phyloP scores from a whole-genome alignment of 2,113 vertebrate genomes.

The Colistium nudipinnis region DNA sequence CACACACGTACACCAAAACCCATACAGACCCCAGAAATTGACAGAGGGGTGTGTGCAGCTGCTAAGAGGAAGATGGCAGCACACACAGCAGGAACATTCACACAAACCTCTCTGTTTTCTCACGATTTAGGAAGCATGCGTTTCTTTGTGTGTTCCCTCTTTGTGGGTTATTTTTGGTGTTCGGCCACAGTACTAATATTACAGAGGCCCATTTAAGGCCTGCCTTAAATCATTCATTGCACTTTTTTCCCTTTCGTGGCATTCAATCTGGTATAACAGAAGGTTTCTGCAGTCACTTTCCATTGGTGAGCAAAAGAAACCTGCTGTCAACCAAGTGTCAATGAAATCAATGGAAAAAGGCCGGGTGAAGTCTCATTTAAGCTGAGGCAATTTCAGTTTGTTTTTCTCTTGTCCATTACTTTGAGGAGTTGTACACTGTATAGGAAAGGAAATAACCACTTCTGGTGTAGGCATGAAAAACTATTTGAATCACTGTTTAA shows the following conservation, averaged over 20 bases:
- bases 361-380: background rate
- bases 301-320: slow-evolving; percentile 30
- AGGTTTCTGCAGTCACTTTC: slow-evolving; percentile 24
- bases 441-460: background rate
- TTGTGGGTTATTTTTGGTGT: slow-evolving; percentile 43
- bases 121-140: slow-evolving; percentile 38
- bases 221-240: slow-evolving; percentile 56
- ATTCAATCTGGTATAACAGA: slow-evolving; percentile 42
- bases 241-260: slow-evolving; percentile 43
- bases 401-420: background rate
- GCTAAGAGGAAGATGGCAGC: slow-evolving; percentile 12
- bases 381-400: background rate
- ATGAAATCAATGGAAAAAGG: background rate
- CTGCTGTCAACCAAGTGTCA: slow-evolving; percentile 5
- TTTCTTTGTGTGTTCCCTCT: slow-evolving; percentile 21
- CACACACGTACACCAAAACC: too few species aligned
- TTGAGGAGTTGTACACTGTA: background rate
- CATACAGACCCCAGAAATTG: background rate
- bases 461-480: background rate
- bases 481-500: background rate
- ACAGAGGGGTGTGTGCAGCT: slow-evolving; percentile 35
- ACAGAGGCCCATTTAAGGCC: slow-evolving; percentile 50
- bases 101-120: slow-evolving; percentile 42
- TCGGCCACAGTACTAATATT: slow-evolving; percentile 45
- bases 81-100: slow-evolving; percentile 46